Base-by-base conservation (phyloP, 2,113 vertebrate species). In the Xyrauchen texanus region DNA sequence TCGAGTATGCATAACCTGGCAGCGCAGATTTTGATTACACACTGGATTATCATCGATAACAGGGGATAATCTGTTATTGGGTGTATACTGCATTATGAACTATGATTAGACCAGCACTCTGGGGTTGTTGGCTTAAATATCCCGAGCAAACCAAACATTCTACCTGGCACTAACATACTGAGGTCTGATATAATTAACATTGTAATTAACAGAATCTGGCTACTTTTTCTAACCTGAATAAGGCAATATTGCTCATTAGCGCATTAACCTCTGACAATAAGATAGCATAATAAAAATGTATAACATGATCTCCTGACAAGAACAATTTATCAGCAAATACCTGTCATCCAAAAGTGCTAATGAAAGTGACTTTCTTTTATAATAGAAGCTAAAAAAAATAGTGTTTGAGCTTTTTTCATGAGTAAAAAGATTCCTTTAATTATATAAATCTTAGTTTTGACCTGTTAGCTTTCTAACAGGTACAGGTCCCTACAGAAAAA, bases 81-180 rank as follows among this genome's bases (percentile, higher is more conserved):
- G 71, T 60, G 75, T 46, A 73, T 70, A 85, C 82, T 85, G 82
- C 82, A 82, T 77, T 3, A 34, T 49, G 75, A 81, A 86, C 83
- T 77, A 44, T 67, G 72, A 81, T 75, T 81, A 62, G 81, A 68
- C 67, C 60, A 79, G 73, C 83, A 49, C 62, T 75, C 49, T 44
- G 5, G 46, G 21, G 52, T 53, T 9, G 46, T 52, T 77, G 63
- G 67, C 5, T 53, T 51, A 34, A 34, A 34, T 34, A 73, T 61
- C 77, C 66, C 79, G 7, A 80, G 74, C 63, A 69, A 81, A 55
- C 53, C 47, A 45, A 65, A 67, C 62, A 66, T 80, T 72, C 55
- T 8, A 67, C 71, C 73, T 53, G 47, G 74, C 42, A 60, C 52
- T 78, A 16, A 13, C 51, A 67, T 66, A 8, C 51, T 63, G 60